A percentile compares a stretch with the other conserved stretches of the same genome.
These are phyloP conservation scores for Pseudomyrmex gracilis DNA, from an alignment of 1,140 invertebrate genomes.

Conservation along the genomic window DNA sequence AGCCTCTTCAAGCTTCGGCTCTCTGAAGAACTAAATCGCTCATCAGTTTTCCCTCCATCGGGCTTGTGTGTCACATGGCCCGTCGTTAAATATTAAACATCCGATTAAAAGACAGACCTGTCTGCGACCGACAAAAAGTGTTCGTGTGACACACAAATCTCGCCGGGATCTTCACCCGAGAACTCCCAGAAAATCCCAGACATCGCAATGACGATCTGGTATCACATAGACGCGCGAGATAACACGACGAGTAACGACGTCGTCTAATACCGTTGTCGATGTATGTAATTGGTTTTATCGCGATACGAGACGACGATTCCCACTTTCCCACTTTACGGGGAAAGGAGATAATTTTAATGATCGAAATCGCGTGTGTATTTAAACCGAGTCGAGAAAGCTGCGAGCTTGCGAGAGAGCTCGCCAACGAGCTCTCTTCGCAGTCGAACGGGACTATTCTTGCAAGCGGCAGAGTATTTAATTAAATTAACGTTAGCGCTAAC, in stretches of 20 bases:
- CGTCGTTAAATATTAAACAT: conserved; percentile 36
- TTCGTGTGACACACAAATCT: neutral
- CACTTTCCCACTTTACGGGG: too few species aligned
- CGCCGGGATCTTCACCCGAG: too few species aligned
- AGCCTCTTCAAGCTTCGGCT: conserved; percentile 32
- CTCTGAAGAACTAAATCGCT: conserved; percentile 43
- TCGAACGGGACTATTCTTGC: conserved; percentile 68
- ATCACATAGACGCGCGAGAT: neutral
- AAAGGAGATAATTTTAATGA: neutral
- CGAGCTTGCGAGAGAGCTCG: conserved; percentile 1
- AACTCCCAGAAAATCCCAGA: too few species aligned
- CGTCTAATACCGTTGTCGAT: too few species aligned
- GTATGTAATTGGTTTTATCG: too few species aligned
- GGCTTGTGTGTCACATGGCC: neutral
- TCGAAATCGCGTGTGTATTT: conserved; percentile 24
- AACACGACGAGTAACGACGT: too few species aligned
- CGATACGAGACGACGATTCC: too few species aligned
- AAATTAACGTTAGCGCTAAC: conserved; percentile 76
- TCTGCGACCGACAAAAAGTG: neutral
- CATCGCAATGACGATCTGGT: too few species aligned
- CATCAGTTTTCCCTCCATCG: too few species aligned
- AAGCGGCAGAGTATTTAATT: conserved; percentile 75
- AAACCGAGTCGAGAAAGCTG: neutral
- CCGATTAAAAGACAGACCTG: conserved; percentile 18
- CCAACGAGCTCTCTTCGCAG: conserved; percentile 26